Base-by-base conservation (phyloP, 2,888 invertebrate species). In the Nomada fabriciana region DNA sequence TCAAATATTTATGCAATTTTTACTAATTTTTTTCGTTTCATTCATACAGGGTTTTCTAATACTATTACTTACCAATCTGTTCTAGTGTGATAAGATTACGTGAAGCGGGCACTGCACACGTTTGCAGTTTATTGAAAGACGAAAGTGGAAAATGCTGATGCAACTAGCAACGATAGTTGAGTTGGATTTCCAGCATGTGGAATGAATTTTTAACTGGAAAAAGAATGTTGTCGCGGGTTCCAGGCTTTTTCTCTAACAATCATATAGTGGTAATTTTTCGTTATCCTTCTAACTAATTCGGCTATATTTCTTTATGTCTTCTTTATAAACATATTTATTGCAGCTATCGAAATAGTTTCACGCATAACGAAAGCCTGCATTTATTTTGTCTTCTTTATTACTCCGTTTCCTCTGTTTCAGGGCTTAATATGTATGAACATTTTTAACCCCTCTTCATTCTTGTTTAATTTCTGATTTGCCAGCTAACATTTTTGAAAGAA, bases 71-170 rank as follows among this genome's bases (percentile, higher is more conserved):
- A 74, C 73, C 74, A 69, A 15, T 43, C 59, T 67, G 80, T 65
- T 74, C 50, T 64, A 74, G 42, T 67, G 53, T 81, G 80, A 79
- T 70, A 74, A 80, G 55, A 70, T 81, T 74, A 72, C 74, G 70
- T 42, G 65, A 50, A 13, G 69, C 53, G 55, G 50, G 50, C 73
- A 73, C 70, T 69, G 42, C 43, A 36, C 47, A 70, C 25, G 20
- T 20, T 74, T 70, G 80, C 74, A 80, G 50, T 80, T 82, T 80
- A 71, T 80, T 59, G 76, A 76, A 80, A 82, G 76, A 82, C 83
- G 83, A 82, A 83, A 83, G 83, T 77, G 68, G 82, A 69, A 70
- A 77, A 77, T 82, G 82, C 83, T 83, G 83, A 83, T 82, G 83
- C 83, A 83, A 83, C 77, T 36, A 20, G 50, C 73, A 74, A 77